Evolutionary conservation across 1,140 invertebrate genomes (phyloP), one percentile per base, ranked within the genome.

Genomic region (Chrysoperla carnea): DNA sequence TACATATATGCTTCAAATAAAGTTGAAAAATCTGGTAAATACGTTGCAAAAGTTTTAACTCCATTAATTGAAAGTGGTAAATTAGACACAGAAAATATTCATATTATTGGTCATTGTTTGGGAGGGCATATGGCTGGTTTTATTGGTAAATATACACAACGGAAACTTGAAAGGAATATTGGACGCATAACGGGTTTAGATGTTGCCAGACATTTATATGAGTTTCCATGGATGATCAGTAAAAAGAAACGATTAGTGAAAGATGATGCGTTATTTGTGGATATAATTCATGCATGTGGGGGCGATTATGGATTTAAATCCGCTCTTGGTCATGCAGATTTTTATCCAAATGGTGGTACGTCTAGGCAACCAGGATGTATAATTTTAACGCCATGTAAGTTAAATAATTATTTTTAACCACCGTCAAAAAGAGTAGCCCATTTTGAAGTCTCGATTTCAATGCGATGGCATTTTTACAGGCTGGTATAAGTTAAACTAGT

Each of bases 41-140:
- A 23, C 17, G 17, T 23, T 2, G 17, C 17, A 3, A 2, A 23
- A 23, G 5, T 23, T 23, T 23, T 23, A 23, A 23, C 17, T 23
- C 17, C 17, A 5, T 23, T 23, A 23, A 23, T 23, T 23, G 17
- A 23, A 23, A 23, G 17, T 5, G 17, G 17, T 23, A 2, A 23
- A 23, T 23, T 23, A 23, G 17, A 23, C 5, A 23, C 17, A 23
- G 51, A 64, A 2, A 58, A 69, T 37, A 68, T 84, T 44, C 81
- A 90, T 53, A 54, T 90, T 8, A 71, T 90, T 42, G 87, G 86
- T 0, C 87, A 89, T 62, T 88, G 84, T 47, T 62, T 92, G 6
- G 87, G 87, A 0, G 77, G 83, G 0, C 86, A 91, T 51, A 75
- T 87, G n/a, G 73, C 78, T 1, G 82, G 84, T 1, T 78, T 78